Conservation (phyloP, 2,113 vertebrate genomes). For the Pygoscelis antarcticus region DNA sequence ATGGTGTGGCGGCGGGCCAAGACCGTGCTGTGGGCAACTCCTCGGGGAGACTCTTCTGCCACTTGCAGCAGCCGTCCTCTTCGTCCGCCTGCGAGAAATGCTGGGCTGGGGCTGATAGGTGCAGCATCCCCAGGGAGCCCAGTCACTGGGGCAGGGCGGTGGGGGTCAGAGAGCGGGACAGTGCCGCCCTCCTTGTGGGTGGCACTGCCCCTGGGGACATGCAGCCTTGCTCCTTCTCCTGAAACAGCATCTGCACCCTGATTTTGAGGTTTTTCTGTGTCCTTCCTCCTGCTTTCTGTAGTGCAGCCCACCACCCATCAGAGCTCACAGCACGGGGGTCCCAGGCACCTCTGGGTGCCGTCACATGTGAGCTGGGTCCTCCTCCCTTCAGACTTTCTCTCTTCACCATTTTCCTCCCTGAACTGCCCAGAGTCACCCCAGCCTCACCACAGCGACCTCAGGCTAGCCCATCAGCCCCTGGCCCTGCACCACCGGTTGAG, state of each 20-base stretch:
- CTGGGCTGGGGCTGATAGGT: background rate
- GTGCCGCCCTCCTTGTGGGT: background rate
- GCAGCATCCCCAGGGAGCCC: background rate
- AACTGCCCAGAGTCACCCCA: accelerated
- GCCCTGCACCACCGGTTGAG: background rate
- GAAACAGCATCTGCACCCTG: background rate
- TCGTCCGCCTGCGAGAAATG: background rate
- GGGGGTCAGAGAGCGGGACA: background rate
- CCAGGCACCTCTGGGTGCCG: background rate
- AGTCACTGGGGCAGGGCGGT: accelerated
- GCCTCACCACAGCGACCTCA: background rate
- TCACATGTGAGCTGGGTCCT: accelerated
- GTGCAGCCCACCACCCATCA: background rate
- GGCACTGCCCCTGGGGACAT: background rate
- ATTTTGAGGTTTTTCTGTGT: background rate
- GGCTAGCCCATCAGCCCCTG: background rate
- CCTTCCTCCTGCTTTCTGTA: background rate
- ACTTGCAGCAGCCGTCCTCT: background rate
- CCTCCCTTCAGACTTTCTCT: background rate
- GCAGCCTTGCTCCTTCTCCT: background rate
- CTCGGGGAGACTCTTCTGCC: background rate
- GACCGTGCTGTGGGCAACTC: background rate
- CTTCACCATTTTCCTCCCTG: background rate
- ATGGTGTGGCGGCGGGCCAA: background rate
- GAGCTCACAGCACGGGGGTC: background rate